Evolutionary conservation across 2,797 vertebrate genomes (phyloP).

Genomic region (Vireo griseus): DNA sequence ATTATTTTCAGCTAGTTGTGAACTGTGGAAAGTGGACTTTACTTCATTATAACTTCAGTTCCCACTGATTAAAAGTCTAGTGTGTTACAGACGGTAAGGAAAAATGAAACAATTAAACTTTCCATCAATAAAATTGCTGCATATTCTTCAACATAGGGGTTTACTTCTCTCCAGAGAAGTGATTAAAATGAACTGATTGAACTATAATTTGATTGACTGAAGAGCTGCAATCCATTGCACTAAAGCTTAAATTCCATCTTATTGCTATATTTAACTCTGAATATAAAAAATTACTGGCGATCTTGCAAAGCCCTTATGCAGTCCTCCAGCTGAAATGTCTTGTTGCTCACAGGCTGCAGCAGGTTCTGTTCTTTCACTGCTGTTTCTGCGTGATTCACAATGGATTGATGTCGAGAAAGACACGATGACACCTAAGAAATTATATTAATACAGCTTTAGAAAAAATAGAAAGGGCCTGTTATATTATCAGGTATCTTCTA

Average conservation of each 20-base stretch:
- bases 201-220: conserved; percentile 77
- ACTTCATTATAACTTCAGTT: conserved; percentile 82
- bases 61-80: conserved; percentile 82
- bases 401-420: not conserved
- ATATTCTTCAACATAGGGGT: conserved; percentile 73
- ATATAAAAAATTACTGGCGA: conserved; percentile 36
- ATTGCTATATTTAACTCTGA: conserved; percentile 65
- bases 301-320: conserved; percentile 4
- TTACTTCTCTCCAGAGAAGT: conserved; percentile 78
- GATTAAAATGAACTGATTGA: conserved; percentile 82
- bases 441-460: not conserved
- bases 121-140: conserved; percentile 80
- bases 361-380: not conserved
- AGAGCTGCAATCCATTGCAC: conserved; percentile 57
- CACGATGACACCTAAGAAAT: not conserved
- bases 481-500: not conserved
- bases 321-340: conserved; percentile 11
- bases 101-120: conserved; percentile 84
- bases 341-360: not conserved
- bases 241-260: conserved; percentile 66
- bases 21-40: conserved; percentile 78
- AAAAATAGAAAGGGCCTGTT: not conserved
- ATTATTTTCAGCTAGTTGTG: conserved; percentile 82
- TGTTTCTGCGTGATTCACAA: not conserved
- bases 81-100: conserved; percentile 76